These are phyloP conservation scores for Cercopithecus mona DNA, from an alignment of 2,113 vertebrate genomes.

Conservation along the genomic window DNA sequence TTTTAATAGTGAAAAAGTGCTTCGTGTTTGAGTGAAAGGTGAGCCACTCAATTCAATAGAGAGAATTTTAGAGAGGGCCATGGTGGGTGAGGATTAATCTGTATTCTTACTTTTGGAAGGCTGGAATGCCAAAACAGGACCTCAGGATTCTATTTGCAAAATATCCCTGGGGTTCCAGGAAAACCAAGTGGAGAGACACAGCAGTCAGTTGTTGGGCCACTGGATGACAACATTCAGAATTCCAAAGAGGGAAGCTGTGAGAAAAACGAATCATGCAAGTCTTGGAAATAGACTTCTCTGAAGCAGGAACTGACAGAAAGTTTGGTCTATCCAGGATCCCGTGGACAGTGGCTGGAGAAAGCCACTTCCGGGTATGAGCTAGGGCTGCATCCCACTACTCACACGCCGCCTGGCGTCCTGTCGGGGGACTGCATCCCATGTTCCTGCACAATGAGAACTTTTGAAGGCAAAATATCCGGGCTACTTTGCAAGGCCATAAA, in stretches of 20 bases:
- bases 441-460: background rate
- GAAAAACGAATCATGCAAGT: background rate
- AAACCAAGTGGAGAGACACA: background rate
- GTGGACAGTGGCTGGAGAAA: background rate
- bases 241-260: background rate
- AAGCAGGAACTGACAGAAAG: background rate
- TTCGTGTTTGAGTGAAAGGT: background rate
- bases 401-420: fast-evolving
- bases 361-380: fast-evolving
- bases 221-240: background rate
- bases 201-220: too few species aligned
- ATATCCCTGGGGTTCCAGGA: background rate
- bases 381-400: background rate
- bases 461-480: background rate
- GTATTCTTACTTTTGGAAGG: background rate
- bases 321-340: fast-evolving
- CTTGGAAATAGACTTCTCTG: background rate
- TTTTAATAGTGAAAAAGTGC: background rate
- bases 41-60: background rate
- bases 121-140: background rate
- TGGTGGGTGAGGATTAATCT: fast-evolving
- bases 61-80: background rate
- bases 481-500: background rate
- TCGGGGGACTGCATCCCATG: too few species aligned
- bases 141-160: background rate